Evolutionary conservation across 2,888 invertebrate species (phyloP), one percentile per base, ranked within the genome.

Genomic region (Ornithoptera alexandrae): DNA sequence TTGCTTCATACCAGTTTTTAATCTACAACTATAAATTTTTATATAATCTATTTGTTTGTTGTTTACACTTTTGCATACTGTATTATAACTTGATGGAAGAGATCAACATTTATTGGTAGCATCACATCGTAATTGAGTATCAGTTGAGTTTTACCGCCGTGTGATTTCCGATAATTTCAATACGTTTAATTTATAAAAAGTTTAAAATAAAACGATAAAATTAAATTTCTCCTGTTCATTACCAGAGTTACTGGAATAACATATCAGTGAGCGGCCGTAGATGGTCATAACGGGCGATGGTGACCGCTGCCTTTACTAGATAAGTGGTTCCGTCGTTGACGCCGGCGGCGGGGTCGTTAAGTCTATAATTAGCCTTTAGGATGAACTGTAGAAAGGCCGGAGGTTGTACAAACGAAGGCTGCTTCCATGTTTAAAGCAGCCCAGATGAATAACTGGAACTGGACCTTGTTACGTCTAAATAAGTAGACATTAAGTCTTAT

Each of bases 221-320:
- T 24, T 61, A 70, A 71, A 71, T 74, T 75, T 75, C 74, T 71
- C 75, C 73, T 65, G 70, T 71, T 67, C 71, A 70, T 76, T 70
- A 69, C 62, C 67, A 67, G 71, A 75, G 73, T 75, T 77, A 78
- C 77, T 76, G 74, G 62, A 68, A 71, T 71, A 69, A 75, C 75
- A 70, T 78, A 78, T 73, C 72, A 62, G 75, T 65, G 72, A 57
- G 70, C 64, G 69, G 36, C 77, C 83, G 67, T 82, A 84, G 74
- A 84, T 77, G 87, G 87, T 75, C 77, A 80, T 85, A 86, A 84
- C 84, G 81, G 81, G 77, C 78, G 77, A 76, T 82, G 81, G 79
- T 80, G 76, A 79, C 77, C n/a, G 77, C 72, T 75, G 75, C 65
- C 89, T 87, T 75, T 87, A 83, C 85, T 78, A 75, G 84, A 87